These are phyloP conservation scores for Cryptotermes secundus DNA, from an alignment of 1,140 invertebrate species.

Conservation along the genomic window DNA sequence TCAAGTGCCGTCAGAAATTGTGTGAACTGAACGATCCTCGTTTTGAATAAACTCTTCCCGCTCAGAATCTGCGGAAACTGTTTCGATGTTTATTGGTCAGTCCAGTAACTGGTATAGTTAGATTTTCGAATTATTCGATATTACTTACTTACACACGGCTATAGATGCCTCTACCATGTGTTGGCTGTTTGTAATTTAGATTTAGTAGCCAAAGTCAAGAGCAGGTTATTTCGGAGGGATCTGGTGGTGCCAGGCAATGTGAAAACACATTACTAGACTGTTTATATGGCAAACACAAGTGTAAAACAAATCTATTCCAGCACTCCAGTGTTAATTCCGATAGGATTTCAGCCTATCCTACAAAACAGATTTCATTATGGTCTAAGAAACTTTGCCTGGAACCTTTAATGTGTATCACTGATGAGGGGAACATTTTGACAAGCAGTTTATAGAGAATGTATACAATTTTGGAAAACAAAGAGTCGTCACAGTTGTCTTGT, in stretches of 20 bases:
- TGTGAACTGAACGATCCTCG: background rate
- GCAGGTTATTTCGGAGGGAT: slow-evolving; percentile 6
- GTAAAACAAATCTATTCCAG: slow-evolving; percentile 9
- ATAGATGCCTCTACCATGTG: background rate
- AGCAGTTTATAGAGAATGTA: background rate
- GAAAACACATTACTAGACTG: slow-evolving; percentile 7
- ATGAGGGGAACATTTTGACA: background rate
- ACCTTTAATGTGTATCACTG: background rate
- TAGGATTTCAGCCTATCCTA: background rate
- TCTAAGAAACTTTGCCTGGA: background rate
- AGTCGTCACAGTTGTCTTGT: too few species aligned
- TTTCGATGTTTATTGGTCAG: background rate
- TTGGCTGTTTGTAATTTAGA: background rate
- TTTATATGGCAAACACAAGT: slow-evolving; percentile 17
- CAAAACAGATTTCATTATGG: background rate
- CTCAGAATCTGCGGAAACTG: background rate
- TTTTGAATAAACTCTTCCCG: background rate
- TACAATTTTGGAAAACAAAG: too few species aligned
- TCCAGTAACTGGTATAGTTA: background rate
- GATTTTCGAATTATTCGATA: background rate
- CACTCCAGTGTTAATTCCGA: background rate
- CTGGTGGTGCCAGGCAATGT: background rate
- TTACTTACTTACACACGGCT: background rate
- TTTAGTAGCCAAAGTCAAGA: background rate
- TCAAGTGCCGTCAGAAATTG: background rate